Evolutionary conservation across 2,797 vertebrate genomes (phyloP).

Genomic region (Siniperca undulata): DNA sequence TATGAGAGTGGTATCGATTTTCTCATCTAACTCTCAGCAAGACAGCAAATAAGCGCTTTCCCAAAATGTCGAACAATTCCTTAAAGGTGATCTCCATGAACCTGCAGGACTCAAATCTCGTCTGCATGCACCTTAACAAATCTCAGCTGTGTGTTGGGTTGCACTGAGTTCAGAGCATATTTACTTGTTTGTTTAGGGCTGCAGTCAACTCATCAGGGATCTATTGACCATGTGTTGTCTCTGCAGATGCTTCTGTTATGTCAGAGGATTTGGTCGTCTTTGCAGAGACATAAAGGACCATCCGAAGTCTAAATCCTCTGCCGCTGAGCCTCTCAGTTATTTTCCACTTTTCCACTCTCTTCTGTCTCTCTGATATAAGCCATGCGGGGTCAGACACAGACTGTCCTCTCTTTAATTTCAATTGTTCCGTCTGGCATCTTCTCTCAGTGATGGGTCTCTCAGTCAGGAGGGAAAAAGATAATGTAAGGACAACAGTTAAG

Average conservation of each 20-base stretch:
- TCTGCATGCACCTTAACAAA: constrained; percentile 19
- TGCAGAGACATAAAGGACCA: constrained; percentile 68
- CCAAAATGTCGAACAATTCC: background rate
- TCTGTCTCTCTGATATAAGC: constrained; percentile 32
- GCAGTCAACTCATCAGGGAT: constrained; percentile 55
- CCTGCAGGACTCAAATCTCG: constrained; percentile 11
- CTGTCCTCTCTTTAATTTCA: constrained; percentile 49
- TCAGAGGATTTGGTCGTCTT: constrained; percentile 75
- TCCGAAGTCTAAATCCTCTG: constrained; percentile 62
- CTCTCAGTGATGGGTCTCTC: constrained; percentile 14
- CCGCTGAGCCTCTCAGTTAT: constrained; percentile 44
- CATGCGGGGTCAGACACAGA: constrained; percentile 39
- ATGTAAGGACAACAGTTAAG: background rate
- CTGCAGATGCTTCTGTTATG: constrained; percentile 61
- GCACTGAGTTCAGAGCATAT: constrained; percentile 40
- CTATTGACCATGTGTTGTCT: constrained; percentile 64
- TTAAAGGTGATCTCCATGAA: background rate
- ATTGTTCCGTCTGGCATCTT: constrained; percentile 34
- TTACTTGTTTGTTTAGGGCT: constrained; percentile 52
- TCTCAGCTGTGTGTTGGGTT: constrained; percentile 1
- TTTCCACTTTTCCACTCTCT: constrained; percentile 63
- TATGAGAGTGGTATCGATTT: background rate
- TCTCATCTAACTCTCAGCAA: background rate
- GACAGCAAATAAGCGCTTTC: background rate
- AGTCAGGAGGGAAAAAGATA: background rate